Conservation (phyloP, 2,888 invertebrate species). For the Pasiphila rectangulata region DNA sequence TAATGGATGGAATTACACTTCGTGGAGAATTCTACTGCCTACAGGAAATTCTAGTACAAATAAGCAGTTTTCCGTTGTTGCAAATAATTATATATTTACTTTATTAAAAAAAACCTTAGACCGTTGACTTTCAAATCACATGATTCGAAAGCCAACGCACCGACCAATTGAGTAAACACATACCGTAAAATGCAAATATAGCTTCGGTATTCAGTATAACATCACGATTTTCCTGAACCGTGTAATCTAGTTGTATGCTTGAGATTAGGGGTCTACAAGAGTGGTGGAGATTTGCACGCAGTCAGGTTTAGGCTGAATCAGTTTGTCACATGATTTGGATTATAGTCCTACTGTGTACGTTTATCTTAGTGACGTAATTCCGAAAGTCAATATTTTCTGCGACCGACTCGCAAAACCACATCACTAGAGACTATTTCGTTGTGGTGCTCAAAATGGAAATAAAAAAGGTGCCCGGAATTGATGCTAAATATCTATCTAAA, state of each 20-base stretch:
- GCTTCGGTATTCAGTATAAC: constrained; percentile 4
- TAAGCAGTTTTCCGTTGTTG: not conserved
- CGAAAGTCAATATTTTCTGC: too few relatives aligned
- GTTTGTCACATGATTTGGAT: not conserved
- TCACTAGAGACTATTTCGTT: too few relatives aligned
- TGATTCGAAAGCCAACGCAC: too few relatives aligned
- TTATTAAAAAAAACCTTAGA: not conserved
- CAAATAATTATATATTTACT: not conserved
- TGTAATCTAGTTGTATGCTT: not conserved
- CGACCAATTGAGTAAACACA: constrained; percentile 21
- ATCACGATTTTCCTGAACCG: not conserved
- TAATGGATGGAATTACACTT: too few relatives aligned
- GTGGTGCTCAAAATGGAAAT: too few relatives aligned
- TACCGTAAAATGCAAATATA: constrained; percentile 10
- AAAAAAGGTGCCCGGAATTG: too few relatives aligned
- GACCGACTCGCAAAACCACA: too few relatives aligned
- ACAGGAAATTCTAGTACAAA: too few relatives aligned
- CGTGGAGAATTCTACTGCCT: too few relatives aligned
- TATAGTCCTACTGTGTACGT: not conserved
- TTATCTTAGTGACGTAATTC: too few relatives aligned
- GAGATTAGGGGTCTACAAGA: not conserved
- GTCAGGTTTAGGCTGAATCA: not conserved
- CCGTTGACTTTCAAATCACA: constrained; percentile 15
- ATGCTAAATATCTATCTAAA: too few relatives aligned
- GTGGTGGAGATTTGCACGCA: not conserved